phyloP scores from a whole-genome alignment of 1,140 invertebrate species.

The Drosophila lowei region DNA sequence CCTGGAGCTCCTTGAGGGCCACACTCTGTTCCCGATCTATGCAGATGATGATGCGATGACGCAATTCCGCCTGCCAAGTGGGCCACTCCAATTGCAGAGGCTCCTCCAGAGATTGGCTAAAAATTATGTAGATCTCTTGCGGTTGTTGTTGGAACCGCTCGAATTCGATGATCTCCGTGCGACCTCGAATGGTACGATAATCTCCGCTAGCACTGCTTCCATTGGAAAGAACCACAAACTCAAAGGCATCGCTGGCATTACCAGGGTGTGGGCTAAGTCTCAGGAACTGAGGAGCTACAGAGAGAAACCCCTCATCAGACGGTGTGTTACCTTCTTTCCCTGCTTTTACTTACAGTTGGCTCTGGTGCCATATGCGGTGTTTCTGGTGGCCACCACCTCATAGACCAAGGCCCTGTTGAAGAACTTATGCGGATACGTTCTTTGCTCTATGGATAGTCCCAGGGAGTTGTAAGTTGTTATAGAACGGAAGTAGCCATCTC shows the following conservation, averaged over 20 bases:
- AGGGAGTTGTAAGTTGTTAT: slow-evolving; percentile 21
- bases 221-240: slow-evolving; percentile 44
- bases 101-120: slow-evolving; percentile 56
- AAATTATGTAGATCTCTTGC: slow-evolving; percentile 68
- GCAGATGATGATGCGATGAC: slow-evolving; percentile 84
- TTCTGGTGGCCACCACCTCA: slow-evolving; percentile 80
- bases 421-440: slow-evolving; percentile 85
- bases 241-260: slow-evolving; percentile 49
- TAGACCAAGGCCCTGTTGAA: slow-evolving; percentile 85
- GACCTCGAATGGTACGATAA: slow-evolving; percentile 44
- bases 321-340: too few species aligned
- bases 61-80: slow-evolving; percentile 78
- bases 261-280: slow-evolving; percentile 45
- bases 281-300: slow-evolving; percentile 43
- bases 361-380: neutral
- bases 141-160: slow-evolving; percentile 83
- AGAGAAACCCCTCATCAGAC: too few species aligned
- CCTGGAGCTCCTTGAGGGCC: slow-evolving; percentile 84
- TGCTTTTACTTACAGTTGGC: slow-evolving; percentile 30
- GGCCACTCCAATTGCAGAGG: slow-evolving; percentile 75
- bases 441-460: slow-evolving; percentile 76
- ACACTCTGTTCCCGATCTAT: slow-evolving; percentile 84
- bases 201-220: slow-evolving; percentile 33
- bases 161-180: slow-evolving; percentile 67
- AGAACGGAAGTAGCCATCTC: slow-evolving; percentile 61